Base-by-base conservation (phyloP, 2,888 invertebrate genomes). In the Venustoraphidia nigricollis region DNA sequence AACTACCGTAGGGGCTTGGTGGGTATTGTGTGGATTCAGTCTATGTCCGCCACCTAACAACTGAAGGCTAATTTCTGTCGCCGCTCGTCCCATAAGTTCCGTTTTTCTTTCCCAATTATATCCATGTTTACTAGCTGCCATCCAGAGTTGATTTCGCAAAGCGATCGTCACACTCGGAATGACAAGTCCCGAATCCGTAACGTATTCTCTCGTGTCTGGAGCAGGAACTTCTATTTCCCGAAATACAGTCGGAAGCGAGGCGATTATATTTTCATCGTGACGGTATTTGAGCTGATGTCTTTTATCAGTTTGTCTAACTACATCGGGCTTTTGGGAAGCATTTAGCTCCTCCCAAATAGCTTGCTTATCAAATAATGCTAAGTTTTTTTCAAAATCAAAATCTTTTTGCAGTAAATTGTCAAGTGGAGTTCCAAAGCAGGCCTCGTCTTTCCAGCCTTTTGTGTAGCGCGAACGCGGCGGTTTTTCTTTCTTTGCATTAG, bases 361-460 rank as follows among this genome's bases (percentile, higher is more conserved):
- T 67, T 79, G 69, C 68, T 93, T 93, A 68, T 93, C 84, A 68
- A 94, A 94, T 44, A 94, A 70, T 17, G 91, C 91, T 48, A 93
- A 72, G 70, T 93, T 94, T 54, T 89, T 90, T 63, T 94, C 93
- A 73, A 94, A 93, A 72, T 94, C 93, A 71, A 94, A 94, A 59
- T 94, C 93, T 62, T 83, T 75, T 55, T 69, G 72, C 54, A 75
- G 67, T 46, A 73, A 73, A 47, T 79, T 76, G 54, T 83, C 82
- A 9, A 79, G 69, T 40, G 82, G 79, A 6, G 76, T 76, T 34
- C 84, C 87, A 68, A 89, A 88, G 62, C 86, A 86, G 48, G 82
- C 81, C 62, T 85, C 84, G 65, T 84, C 80, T 56, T 76, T 73
- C 59, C 76, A 69, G 47, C 69, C 66, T 54, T 73, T 68, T 10